Conservation (phyloP, 2,113 vertebrate species). For the Ochotona princeps region DNA sequence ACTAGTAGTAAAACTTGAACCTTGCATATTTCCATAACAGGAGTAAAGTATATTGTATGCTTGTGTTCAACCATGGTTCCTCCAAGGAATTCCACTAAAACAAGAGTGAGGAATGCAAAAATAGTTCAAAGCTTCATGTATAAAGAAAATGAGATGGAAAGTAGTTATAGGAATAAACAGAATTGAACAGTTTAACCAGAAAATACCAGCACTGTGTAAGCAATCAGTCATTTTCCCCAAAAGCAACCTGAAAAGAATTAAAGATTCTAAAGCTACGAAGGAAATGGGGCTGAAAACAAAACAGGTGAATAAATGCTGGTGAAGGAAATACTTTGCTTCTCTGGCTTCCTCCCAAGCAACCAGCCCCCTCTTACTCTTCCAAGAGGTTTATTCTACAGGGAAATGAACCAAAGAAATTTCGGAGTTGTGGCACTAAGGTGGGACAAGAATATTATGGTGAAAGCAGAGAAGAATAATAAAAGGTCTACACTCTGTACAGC, state of each 20-base stretch:
- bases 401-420: slow-evolving; percentile 7
- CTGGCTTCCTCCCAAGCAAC: not conserved
- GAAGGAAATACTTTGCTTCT: not conserved
- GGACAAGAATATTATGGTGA: not conserved
- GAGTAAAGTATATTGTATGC: not conserved
- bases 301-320: not conserved
- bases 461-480: slow-evolving; percentile 11
- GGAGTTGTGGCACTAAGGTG: not conserved
- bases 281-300: not conserved
- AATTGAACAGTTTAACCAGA: not conserved
- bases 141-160: not conserved
- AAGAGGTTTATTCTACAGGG: not conserved
- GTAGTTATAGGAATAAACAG: not conserved
- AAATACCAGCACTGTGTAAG: not conserved
- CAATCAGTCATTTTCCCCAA: not conserved
- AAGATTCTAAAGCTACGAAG: not conserved
- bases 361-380: not conserved
- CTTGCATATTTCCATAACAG: not conserved
- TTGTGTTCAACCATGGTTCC: not conserved
- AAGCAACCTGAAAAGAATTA: not conserved
- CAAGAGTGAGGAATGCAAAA: not conserved
- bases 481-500: not conserved
- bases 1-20: not conserved
- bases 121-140: not conserved
- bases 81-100: not conserved